Percentiles rank a stretch among this genome's conserved stretches.
Evolutionary conservation across 2,888 invertebrate species (phyloP).

Genomic region (Cosmopolites sordidus): DNA sequence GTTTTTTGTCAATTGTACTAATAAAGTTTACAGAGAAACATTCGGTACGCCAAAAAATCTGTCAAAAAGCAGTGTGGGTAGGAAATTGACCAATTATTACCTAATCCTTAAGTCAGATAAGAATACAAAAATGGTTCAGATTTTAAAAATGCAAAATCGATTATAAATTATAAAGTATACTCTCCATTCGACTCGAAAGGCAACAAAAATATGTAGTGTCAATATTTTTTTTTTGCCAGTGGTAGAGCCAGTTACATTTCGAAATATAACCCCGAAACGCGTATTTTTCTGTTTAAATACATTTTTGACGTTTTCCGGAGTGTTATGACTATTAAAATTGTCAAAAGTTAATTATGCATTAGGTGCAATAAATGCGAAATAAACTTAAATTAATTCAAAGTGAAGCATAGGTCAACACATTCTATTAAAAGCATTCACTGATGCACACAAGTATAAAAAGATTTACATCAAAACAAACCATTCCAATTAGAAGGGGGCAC

Average conservation of each 20-base stretch:
- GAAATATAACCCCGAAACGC: no score
- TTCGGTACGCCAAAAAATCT: conserved; percentile 6
- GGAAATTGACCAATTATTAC: conserved; percentile 19
- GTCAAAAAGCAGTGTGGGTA: conserved; percentile 17
- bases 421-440: conserved; percentile 3
- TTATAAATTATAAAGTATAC: no score
- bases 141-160: no score
- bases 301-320: background rate
- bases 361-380: conserved; percentile 6
- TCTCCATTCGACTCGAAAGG: no score
- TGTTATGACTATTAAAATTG: background rate
- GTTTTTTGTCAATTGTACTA: background rate
- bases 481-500: no score
- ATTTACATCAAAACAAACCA: no score
- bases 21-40: background rate
- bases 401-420: conserved; percentile 24
- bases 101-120: conserved; percentile 13
- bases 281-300: background rate
- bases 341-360: conserved; percentile 10
- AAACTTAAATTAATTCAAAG: conserved; percentile 20
- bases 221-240: no score
- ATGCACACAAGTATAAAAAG: background rate
- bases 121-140: background rate
- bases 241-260: no score
- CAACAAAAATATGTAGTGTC: no score